phyloP scores from a whole-genome alignment of 2,888 invertebrate genomes.

The Rhingia rostrata region DNA sequence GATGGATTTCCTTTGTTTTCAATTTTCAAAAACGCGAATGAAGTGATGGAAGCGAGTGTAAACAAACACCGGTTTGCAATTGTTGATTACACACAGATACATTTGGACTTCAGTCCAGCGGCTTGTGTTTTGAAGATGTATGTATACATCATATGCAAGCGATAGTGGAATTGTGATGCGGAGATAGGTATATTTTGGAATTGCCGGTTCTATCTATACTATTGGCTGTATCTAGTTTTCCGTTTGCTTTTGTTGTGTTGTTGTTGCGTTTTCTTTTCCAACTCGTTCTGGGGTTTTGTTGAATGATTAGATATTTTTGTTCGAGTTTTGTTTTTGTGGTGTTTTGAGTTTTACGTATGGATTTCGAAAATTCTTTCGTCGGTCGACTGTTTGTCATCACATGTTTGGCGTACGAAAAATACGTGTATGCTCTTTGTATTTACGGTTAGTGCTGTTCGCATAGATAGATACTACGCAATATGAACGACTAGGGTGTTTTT shows the following conservation, averaged over 20 bases:
- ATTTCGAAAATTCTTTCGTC: constrained; percentile 43
- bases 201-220: constrained; percentile 43
- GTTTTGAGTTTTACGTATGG: constrained; percentile 22
- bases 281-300: constrained; percentile 8
- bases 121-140: neutral
- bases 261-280: neutral
- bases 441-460: constrained; percentile 17
- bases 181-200: constrained; percentile 24
- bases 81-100: constrained; percentile 23
- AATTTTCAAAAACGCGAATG: constrained; percentile 2
- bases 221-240: constrained; percentile 2
- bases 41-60: constrained; percentile 12
- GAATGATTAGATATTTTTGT: constrained; percentile 2
- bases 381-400: constrained; percentile 56
- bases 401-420: constrained; percentile 44
- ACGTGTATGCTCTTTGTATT: constrained; percentile 39
- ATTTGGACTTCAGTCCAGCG: constrained; percentile 15
- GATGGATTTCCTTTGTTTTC: neutral
- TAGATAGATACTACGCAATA: constrained; percentile 37
- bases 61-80: constrained; percentile 64
- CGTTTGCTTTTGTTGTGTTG: constrained; percentile 13
- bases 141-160: neutral
- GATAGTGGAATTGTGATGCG: neutral
- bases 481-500: constrained; percentile 13
- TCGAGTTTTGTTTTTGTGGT: constrained; percentile 19